A percentile compares a stretch with the other conserved stretches of the same genome.
Conservation (phyloP, 2,797 vertebrate species). For the Eurystomus glaucurus region DNA sequence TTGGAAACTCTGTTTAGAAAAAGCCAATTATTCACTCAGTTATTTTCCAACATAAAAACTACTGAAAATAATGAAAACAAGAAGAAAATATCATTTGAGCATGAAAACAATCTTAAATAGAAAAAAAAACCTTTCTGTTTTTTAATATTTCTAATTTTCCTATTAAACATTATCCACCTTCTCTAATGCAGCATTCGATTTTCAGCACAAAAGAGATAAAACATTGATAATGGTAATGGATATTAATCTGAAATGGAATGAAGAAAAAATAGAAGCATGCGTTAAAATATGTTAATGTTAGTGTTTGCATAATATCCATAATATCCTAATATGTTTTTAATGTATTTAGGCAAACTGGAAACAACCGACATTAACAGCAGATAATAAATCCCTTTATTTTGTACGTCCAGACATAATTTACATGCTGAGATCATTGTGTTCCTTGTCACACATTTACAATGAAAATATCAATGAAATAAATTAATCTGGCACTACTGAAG, state of each 20-base stretch:
- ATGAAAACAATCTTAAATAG: conserved; percentile 44
- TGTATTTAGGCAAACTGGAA: conserved; percentile 79
- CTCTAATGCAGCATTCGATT: conserved; percentile 78
- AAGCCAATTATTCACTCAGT: neutral
- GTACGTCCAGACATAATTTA: conserved; percentile 64
- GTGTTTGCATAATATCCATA: conserved; percentile 72
- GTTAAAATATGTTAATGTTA: conserved; percentile 80
- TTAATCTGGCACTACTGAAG: conserved; percentile 33
- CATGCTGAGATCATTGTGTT: conserved; percentile 67
- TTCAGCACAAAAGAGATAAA: conserved; percentile 68
- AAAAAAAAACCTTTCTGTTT: conserved; percentile 20
- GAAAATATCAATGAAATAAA: conserved; percentile 62
- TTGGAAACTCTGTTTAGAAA: neutral
- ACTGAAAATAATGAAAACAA: conserved; percentile 22
- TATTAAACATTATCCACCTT: conserved; percentile 71
- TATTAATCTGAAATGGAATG: conserved; percentile 79
- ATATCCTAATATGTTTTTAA: conserved; percentile 83
- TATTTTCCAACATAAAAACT: conserved; percentile 30
- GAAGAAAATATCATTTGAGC: conserved; percentile 43
- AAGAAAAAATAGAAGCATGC: conserved; percentile 54
- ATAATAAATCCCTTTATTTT: conserved; percentile 76
- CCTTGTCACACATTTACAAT: conserved; percentile 66
- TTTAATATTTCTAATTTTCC: conserved; percentile 68
- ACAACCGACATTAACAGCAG: conserved; percentile 74
- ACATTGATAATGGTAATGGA: conserved; percentile 76